Evolutionary conservation across 2,797 vertebrate species (phyloP), one percentile per base, ranked within the genome.

Genomic region (Cheracebus regulus): DNA sequence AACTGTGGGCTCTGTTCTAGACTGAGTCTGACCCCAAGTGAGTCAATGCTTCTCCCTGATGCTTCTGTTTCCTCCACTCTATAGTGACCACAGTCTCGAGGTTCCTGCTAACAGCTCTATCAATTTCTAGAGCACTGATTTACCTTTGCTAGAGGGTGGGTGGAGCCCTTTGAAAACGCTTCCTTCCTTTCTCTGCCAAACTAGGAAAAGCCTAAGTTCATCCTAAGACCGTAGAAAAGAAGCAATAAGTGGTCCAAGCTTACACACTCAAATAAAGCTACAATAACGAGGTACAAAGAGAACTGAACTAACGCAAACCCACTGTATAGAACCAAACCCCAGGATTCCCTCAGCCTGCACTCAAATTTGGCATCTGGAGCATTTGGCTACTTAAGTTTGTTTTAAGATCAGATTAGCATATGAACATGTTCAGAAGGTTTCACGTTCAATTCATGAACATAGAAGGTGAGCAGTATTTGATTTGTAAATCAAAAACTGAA

Each of bases 401-500:
- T 93, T 93, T 79, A 91, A 83, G 95, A 75, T 93, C 70, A 88
- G 57, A 88, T 92, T 90, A 52, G 41, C 96, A 96, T 52, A 88
- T 3, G 4, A 94, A 85, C 24, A 64, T 82, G 19, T 73, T 95
- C 46, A 88, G 11, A 95, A 81, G 72, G 61, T 90, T 93, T 76
- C 19, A 95, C 73, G 96, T 94, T 81, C 93, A 93, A 92, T 78
- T 96, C 17, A 72, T 30, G 22, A 93, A 93, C 15, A 24, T 30
- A 75, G 13, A 93, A 93, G 41, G 86, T 90, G 30, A 91, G 55
- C 64, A 93, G 33, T 22, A 92, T 86, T 75, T 97, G 46, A 58
- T 90, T 61, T 92, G 17, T 36, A 97, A 93, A 89, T 13, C 57
- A 95, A 97, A 95, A 95, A 61, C 78, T 90, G 80, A 96, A 50